A percentile compares a stretch with the other conserved stretches of the same genome.
Evolutionary conservation across 2,113 vertebrate species (phyloP).

Genomic region (Nothoprocta perdicaria): DNA sequence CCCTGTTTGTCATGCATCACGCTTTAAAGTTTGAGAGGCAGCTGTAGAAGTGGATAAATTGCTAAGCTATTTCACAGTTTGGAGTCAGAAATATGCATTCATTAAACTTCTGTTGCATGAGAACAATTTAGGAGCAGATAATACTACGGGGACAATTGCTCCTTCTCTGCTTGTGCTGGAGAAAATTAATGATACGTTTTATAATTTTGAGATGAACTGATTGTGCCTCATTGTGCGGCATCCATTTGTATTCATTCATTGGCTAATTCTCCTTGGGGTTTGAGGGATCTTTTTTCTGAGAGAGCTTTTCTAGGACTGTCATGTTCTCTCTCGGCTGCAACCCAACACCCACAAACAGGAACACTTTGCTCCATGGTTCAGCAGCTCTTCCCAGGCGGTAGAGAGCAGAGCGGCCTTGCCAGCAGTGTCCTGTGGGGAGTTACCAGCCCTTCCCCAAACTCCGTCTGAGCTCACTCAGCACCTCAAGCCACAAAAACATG

Average conservation of each 20-base stretch:
- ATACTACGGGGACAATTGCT: background rate
- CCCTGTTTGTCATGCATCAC: fast-evolving
- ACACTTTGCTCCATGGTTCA: fast-evolving
- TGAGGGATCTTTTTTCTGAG: background rate
- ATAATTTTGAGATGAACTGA: background rate
- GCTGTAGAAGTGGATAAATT: background rate
- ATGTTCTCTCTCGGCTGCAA: background rate
- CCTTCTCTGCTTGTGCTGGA: background rate
- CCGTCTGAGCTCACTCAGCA: background rate
- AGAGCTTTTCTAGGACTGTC: background rate
- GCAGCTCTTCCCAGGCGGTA: background rate
- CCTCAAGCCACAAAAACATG: background rate
- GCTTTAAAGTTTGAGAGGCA: background rate
- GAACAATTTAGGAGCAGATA: background rate
- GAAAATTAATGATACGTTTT: background rate
- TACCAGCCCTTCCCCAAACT: background rate
- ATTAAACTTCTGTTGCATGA: background rate
- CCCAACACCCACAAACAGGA: background rate
- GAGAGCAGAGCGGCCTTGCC: background rate
- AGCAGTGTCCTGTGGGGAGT: too few species aligned
- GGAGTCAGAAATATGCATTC: background rate
- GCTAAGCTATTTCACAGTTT: background rate
- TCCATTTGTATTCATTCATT: background rate
- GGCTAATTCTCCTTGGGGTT: background rate
- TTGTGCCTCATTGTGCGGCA: fast-evolving